Conservation (phyloP, 2,888 invertebrate genomes). For the Agonopterix arenella region DNA sequence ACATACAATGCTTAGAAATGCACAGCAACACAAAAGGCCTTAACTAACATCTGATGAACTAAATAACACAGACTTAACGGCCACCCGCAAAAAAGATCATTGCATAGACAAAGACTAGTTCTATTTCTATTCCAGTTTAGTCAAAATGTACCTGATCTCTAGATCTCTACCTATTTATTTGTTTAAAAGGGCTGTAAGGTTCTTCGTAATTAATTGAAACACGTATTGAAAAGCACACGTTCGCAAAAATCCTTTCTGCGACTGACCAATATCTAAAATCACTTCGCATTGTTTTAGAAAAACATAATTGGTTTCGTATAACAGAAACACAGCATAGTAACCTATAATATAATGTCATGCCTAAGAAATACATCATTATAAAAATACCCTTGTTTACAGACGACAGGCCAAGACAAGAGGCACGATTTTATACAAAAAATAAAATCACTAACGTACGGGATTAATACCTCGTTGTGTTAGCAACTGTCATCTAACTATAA, state of each 20-base stretch:
- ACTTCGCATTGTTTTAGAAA: slow-evolving; percentile 56
- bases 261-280: slow-evolving; percentile 54
- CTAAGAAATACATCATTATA: slow-evolving; percentile 56
- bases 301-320: slow-evolving; percentile 67
- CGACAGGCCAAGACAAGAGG: slow-evolving; percentile 76
- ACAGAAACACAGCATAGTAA: slow-evolving; percentile 17
- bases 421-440: slow-evolving; percentile 75
- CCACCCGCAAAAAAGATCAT: slow-evolving; percentile 57
- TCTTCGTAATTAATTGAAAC: slow-evolving; percentile 4
- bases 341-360: slow-evolving; percentile 49
- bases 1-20: slow-evolving; percentile 78
- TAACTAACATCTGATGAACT: slow-evolving; percentile 66
- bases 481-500: slow-evolving; percentile 70
- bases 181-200: neutral
- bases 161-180: no score
- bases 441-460: slow-evolving; percentile 72
- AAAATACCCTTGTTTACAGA: slow-evolving; percentile 54
- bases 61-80: slow-evolving; percentile 72
- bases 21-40: slow-evolving; percentile 74
- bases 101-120: slow-evolving; percentile 46
- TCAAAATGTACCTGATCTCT: no score
- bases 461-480: slow-evolving; percentile 65
- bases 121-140: slow-evolving; percentile 11
- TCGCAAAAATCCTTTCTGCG: slow-evolving; percentile 50
- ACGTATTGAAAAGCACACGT: slow-evolving; percentile 20